phyloP scores from a whole-genome alignment of 2,113 vertebrate genomes.

The Pelobates fuscus region DNA sequence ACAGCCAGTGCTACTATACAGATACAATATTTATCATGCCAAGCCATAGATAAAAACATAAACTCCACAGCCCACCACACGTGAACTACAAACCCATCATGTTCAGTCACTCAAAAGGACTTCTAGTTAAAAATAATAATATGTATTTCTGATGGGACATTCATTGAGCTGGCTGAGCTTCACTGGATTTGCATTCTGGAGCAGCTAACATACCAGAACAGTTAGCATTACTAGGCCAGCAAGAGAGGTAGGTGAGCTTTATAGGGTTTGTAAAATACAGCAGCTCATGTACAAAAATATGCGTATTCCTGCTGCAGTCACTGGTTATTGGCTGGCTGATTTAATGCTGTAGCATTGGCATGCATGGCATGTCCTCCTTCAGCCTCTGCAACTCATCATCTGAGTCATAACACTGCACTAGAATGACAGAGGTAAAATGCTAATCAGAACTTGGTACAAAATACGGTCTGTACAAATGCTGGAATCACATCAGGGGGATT shows the following conservation, averaged over 20 bases:
- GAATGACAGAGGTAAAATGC: neutral
- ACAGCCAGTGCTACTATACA: no score
- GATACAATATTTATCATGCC: no score
- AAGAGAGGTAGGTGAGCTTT: neutral
- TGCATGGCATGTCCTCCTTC: neutral
- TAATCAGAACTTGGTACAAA: constrained; percentile 6
- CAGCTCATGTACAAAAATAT: neutral
- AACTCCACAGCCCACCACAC: no score
- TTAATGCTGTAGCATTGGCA: neutral
- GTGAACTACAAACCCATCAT: no score
- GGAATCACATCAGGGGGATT: neutral
- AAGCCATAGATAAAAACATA: no score
- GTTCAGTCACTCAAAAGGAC: no score
- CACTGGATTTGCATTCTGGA: neutral
- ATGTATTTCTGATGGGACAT: no score
- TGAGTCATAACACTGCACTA: neutral
- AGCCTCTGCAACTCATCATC: constrained; percentile 17
- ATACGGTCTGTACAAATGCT: neutral
- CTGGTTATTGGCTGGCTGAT: neutral
- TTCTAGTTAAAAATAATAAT: no score
- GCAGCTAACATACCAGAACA: neutral
- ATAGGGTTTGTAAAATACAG: neutral
- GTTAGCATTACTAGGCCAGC: neutral
- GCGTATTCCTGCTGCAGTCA: neutral
- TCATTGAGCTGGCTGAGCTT: neutral